phyloP scores from a whole-genome alignment of 2,113 vertebrate species.

The Melanerpes aurifrons region DNA sequence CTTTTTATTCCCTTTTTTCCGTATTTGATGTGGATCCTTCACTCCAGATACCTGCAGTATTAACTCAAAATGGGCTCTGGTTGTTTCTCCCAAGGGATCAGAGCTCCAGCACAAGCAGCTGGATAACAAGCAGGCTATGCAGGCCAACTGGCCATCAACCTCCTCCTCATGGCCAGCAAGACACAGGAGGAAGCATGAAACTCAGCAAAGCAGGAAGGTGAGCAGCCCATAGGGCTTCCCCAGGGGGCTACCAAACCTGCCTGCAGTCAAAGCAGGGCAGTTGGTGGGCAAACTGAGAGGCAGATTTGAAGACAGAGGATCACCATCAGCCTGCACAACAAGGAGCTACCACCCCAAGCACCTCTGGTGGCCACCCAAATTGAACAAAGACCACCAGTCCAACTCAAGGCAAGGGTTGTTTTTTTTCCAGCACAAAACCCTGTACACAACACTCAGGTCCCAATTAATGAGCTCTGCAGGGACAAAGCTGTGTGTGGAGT shows the following conservation, averaged over 20 bases:
- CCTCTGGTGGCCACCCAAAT: not conserved
- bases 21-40: not conserved
- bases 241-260: not conserved
- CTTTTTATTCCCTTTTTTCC: not conserved
- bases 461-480: not conserved
- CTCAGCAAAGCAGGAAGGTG: not conserved
- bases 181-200: not conserved
- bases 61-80: not conserved
- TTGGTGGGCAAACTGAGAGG: not conserved
- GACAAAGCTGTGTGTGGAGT: accelerated
- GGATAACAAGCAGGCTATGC: not conserved
- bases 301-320: not conserved
- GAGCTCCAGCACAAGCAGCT: not conserved
- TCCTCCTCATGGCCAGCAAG: not conserved
- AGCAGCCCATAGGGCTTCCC: not conserved
- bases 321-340: not conserved
- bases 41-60: not conserved
- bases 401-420: not conserved
- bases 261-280: not conserved
- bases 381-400: not conserved
- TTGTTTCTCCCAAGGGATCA: not conserved
- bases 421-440: not conserved
- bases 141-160: not conserved
- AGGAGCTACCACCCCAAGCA: not conserved
- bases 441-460: not conserved